Conservation (phyloP, 1,140 invertebrate species). For the Lanistes nyassanus region DNA sequence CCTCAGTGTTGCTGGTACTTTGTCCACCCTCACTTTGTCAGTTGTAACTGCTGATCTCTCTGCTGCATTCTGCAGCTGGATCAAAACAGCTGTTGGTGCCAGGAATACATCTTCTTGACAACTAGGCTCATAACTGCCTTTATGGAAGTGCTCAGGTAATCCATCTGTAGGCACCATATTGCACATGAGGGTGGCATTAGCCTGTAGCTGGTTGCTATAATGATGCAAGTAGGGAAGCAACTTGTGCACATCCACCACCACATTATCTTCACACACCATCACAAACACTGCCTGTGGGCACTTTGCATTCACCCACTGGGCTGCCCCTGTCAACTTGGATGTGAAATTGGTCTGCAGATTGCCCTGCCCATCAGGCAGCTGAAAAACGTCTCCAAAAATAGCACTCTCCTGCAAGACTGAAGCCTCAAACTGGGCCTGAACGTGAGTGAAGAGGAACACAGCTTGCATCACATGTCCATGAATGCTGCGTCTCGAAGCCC, state of each 20-base stretch:
- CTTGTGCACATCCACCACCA: slow-evolving; percentile 80
- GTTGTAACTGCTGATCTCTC: background rate
- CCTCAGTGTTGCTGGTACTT: slow-evolving; percentile 36
- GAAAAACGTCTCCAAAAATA: slow-evolving; percentile 77
- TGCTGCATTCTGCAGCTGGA: slow-evolving; percentile 28
- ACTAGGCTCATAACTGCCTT: slow-evolving; percentile 2
- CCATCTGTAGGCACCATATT: background rate
- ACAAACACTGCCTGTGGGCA: slow-evolving; percentile 77
- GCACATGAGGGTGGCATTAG: no score
- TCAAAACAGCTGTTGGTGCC: slow-evolving; percentile 22
- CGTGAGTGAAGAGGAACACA: slow-evolving; percentile 73
- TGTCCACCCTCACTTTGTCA: slow-evolving; percentile 31
- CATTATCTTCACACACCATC: slow-evolving; percentile 89
- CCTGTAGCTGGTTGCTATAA: background rate
- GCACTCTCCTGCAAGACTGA: slow-evolving; percentile 73
- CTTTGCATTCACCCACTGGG: slow-evolving; percentile 77
- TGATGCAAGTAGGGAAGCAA: slow-evolving; percentile 62
- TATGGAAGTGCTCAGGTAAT: background rate
- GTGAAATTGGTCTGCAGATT: slow-evolving; percentile 83
- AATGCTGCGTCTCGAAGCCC: slow-evolving; percentile 32
- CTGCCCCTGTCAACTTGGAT: slow-evolving; percentile 85
- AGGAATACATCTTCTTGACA: slow-evolving; percentile 41
- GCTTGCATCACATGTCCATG: slow-evolving; percentile 22
- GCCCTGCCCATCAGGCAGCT: slow-evolving; percentile 55
- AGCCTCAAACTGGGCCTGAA: slow-evolving; percentile 62